Evolutionary conservation across 2,888 invertebrate species (phyloP), one percentile per base, ranked within the genome.

Genomic region (Blomia tropicalis): DNA sequence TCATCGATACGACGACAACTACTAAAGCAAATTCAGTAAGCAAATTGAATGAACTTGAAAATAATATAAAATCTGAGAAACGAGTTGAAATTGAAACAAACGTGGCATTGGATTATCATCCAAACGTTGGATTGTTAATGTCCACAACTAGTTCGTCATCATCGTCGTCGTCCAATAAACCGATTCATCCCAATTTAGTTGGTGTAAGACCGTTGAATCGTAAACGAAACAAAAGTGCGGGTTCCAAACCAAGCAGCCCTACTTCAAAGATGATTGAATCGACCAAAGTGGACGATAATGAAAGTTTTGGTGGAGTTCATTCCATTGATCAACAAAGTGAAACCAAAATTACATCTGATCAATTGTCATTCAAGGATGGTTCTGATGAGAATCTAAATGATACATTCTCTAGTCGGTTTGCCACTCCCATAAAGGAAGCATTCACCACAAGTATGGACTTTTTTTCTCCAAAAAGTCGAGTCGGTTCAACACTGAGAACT

Each of bases 91-190:
- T 17, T 17, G 17, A 36, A 36, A 11, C 36, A 36, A 36, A 17
- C 36, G 22, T 25, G 25, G 14, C 22, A 19, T 11, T 47, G 11
- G 47, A 47, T 47, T 22, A 47, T 47, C 14, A 23, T 47, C 4
- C 47, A 4, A 47, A 23, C 22, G 79, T 80, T 27, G 80, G 80
- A 2, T 70, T 80, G 41, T 71, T 80, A 59, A 80, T 80, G 71
- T 75, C 77, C 19, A 74, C 75, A 31, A 67, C 66, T 22, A 56
- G 63, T 4, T 64, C 66, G 14, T 29, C 65, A 11, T 7, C 7
- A 17, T 17, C 17, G 17, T 36, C 36, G 17, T 11, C 36, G 36
- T 36, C 36, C 7, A 36, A 36, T 36, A 11, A 11, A 17, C 17
- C 36, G 7, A 36, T 11, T 11, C 17, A 7, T 11, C 7, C 36